A percentile compares a stretch with the other conserved stretches of the same genome.
phyloP scores from a whole-genome alignment of 2,888 invertebrate species.

The Lagria hirta region DNA sequence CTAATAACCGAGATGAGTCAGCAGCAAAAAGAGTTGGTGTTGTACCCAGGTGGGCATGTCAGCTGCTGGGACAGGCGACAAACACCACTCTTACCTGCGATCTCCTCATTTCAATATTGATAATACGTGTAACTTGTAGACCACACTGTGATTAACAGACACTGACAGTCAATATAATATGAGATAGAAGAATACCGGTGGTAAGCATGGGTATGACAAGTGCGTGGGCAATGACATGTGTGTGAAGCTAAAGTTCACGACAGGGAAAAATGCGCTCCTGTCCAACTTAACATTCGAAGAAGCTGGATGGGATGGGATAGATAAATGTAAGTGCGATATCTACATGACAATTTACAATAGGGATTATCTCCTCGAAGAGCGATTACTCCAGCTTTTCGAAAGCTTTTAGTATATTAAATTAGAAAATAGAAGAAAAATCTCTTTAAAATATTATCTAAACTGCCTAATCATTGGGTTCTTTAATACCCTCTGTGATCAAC shows the following conservation, averaged over 20 bases:
- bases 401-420: neutral
- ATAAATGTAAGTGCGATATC: no score
- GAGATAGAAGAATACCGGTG: constrained; percentile 45
- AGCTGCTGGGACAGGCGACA: constrained; percentile 50
- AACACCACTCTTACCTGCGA: constrained; percentile 44
- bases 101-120: constrained; percentile 51
- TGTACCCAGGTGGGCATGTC: constrained; percentile 53
- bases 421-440: neutral
- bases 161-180: constrained; percentile 50
- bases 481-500: constrained; percentile 52
- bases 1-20: constrained; percentile 49
- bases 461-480: constrained; percentile 48
- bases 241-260: constrained; percentile 41
- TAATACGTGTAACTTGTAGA: constrained; percentile 48
- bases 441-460: constrained; percentile 34
- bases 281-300: no score
- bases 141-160: constrained; percentile 49
- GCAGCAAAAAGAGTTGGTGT: constrained; percentile 46
- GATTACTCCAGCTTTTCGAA: no score
- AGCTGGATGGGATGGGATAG: no score
- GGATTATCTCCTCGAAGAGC: no score
- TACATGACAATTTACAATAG: no score
- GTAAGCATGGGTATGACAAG: constrained; percentile 43
- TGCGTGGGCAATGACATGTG: constrained; percentile 45
- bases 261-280: constrained; percentile 45